These are phyloP conservation scores for Macquaria australasica DNA, from an alignment of 2,113 vertebrate species.

Conservation along the genomic window DNA sequence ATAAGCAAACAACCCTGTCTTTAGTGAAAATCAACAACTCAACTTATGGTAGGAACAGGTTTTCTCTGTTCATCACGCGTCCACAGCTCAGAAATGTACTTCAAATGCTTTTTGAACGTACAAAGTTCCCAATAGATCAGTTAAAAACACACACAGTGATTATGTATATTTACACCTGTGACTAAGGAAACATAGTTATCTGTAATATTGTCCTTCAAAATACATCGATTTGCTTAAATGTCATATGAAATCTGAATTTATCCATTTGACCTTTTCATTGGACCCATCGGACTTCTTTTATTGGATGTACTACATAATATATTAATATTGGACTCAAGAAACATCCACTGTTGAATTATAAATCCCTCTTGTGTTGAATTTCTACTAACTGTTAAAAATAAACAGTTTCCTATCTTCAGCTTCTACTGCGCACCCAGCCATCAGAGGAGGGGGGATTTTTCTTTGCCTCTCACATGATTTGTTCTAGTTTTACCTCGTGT, in stretches of 20 bases:
- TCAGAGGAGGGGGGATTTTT: background rate
- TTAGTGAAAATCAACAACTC: background rate
- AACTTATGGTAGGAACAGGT: background rate
- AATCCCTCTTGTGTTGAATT: conserved; percentile 1
- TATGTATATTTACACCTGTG: background rate
- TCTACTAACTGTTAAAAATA: conserved; percentile 9
- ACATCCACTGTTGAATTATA: background rate
- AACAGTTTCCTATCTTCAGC: background rate
- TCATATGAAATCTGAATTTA: background rate
- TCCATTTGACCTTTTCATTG: background rate
- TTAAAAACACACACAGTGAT: background rate
- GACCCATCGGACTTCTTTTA: background rate
- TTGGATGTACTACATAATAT: conserved; percentile 6
- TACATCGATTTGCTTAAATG: background rate
- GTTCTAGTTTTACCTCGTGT: conserved; percentile 6
- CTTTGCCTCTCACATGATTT: background rate
- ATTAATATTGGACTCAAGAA: conserved; percentile 1
- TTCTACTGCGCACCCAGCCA: background rate
- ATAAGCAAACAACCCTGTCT: background rate
- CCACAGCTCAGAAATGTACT: too few species aligned
- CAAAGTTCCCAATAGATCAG: background rate
- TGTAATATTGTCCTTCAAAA: conserved; percentile 10
- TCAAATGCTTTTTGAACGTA: background rate
- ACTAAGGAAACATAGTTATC: background rate
- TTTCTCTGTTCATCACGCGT: background rate